Percentiles rank a stretch among this genome's conserved stretches.
phyloP scores from a whole-genome alignment of 2,888 invertebrate genomes.

The Agonopterix heracliana region DNA sequence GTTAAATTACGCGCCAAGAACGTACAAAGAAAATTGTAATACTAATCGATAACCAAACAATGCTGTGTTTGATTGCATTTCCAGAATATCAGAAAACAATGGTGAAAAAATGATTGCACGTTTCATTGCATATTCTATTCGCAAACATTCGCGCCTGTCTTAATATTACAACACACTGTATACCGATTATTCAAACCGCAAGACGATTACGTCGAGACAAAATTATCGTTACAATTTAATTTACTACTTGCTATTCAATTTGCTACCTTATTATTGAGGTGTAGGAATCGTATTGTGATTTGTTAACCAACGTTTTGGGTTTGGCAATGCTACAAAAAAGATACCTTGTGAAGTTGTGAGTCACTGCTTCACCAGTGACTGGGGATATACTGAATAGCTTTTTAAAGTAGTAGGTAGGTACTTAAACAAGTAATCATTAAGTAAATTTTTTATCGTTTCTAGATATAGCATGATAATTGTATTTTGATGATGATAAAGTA shows the following conservation, averaged over 20 bases:
- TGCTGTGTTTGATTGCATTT: constrained; percentile 5
- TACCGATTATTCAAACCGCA: constrained; percentile 58
- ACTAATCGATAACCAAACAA: background rate
- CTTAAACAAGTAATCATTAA: no score
- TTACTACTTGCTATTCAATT: constrained; percentile 23
- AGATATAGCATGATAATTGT: no score
- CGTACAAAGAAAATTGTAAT: no score
- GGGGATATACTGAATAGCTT: background rate
- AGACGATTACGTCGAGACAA: constrained; percentile 44
- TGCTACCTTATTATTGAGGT: constrained; percentile 24
- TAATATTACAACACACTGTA: constrained; percentile 44
- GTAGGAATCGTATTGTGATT: constrained; percentile 17
- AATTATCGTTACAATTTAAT: constrained; percentile 24
- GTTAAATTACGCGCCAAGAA: no score
- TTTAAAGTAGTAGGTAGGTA: no score
- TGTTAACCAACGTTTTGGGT: constrained; percentile 10
- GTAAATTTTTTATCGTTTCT: no score
- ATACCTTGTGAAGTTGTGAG: constrained; percentile 53
- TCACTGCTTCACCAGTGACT: constrained; percentile 33
- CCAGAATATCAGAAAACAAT: constrained; percentile 18
- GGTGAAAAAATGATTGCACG: constrained; percentile 19
- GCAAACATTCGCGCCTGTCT: constrained; percentile 36
- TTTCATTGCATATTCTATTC: constrained; percentile 43
- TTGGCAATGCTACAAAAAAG: constrained; percentile 47
- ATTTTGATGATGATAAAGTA: no score